Conservation (phyloP, 2,113 vertebrate species). For the Enhydra lutris region DNA sequence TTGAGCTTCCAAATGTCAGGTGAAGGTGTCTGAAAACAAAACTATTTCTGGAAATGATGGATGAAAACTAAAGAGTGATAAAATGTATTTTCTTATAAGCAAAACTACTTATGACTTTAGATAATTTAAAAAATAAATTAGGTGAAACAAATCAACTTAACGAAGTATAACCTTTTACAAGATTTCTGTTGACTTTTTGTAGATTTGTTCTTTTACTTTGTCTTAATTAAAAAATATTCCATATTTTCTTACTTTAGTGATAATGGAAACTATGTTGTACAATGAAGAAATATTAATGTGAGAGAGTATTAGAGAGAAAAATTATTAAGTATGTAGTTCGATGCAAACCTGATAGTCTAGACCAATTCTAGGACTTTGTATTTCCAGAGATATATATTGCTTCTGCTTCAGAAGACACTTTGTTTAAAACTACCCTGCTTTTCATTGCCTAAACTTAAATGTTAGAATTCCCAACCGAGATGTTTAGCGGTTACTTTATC, state of each 20-base stretch:
- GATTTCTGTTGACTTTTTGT: not conserved
- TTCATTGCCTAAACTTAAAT: conserved; percentile 11
- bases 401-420: not conserved
- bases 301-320: not conserved
- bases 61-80: not conserved
- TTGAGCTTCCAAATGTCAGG: not conserved
- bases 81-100: not conserved
- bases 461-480: not conserved
- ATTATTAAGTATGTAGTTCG: not conserved
- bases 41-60: not conserved
- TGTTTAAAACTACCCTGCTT: not conserved
- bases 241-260: not conserved
- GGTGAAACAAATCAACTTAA: not conserved
- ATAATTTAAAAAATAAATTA: not conserved
- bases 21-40: not conserved
- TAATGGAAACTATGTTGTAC: not conserved
- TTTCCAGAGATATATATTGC: not conserved
- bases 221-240: not conserved
- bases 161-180: not conserved
- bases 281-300: not conserved
- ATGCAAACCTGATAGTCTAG: not conserved
- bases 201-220: not conserved
- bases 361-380: not conserved
- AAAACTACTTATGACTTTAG: not conserved
- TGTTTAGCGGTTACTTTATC: not conserved